Conservation (phyloP, 2,797 vertebrate genomes). For the Fratercula arctica region DNA sequence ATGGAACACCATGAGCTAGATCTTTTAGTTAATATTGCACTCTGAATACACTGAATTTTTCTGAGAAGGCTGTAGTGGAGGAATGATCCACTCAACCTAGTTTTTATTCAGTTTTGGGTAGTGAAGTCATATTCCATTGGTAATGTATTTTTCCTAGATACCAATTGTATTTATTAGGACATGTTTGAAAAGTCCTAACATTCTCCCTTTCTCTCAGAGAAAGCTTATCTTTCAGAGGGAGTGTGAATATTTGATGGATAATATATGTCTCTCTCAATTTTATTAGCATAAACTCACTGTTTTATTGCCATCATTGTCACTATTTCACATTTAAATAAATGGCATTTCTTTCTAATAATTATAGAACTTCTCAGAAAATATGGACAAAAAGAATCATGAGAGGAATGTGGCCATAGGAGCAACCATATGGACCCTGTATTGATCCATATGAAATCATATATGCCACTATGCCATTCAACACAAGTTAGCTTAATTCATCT, state of each 20-base stretch:
- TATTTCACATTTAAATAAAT: neutral
- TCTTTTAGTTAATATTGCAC: neutral
- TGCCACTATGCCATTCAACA: neutral
- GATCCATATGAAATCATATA: neutral
- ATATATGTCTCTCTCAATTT: neutral
- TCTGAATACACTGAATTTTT: neutral
- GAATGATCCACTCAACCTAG: neutral
- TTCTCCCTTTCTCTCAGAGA: neutral
- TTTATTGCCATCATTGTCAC: neutral
- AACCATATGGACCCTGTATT: neutral
- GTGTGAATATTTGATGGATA: neutral
- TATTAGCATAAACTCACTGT: neutral
- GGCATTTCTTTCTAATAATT: neutral
- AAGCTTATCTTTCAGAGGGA: neutral
- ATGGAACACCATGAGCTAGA: neutral
- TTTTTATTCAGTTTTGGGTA: neutral
- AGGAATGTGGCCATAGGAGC: neutral
- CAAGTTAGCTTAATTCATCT: neutral
- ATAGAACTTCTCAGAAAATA: neutral
- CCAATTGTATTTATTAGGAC: neutral
- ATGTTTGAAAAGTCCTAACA: neutral
- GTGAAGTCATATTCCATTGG: neutral
- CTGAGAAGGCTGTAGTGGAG: neutral
- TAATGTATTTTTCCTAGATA: neutral
- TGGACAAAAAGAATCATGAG: neutral